Base-by-base conservation (phyloP, 2,888 invertebrate species). In the Chaetogeoica ovagalla region DNA sequence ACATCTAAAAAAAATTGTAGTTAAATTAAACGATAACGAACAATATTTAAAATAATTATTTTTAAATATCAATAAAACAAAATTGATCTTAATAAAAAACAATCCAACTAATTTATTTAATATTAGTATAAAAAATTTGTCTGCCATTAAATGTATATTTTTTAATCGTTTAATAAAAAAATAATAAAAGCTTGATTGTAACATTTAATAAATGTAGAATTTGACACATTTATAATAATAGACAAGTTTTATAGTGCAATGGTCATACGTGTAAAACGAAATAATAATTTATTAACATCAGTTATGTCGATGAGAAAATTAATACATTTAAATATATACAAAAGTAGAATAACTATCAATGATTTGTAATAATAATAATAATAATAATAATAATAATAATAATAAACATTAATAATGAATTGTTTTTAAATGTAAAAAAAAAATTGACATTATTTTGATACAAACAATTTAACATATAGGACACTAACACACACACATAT, bases 371-470 rank as follows among this genome's bases (percentile, higher is more conserved):
- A 30, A 30, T 30, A 30, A 30, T 30, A 30, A 30, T 30, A 30
- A 30, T 30, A 30, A 30, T 30, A 30, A 30, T 30, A n/a, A n/a
- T n/a, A n/a, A 30, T 30, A 30, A 30, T 30, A 30, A 30, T 30
- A 30, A 30, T 30, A 30, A 30, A 30, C 30, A 30, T 30, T 30
- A 30, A 30, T 30, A 30, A 30, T 30, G 30, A 30, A 30, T 30
- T 30, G 30, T 30, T 30, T 30, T 30, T 30, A 30, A 30, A 30
- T 43, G 43, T 37, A 23, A 52, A 66, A 75, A 75, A 19, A 70
- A 65, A 76, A 77, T 71, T 79, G 70, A 79, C 77, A 69, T 77
- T 62, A 60, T 77, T 60, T 59, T 23, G n/a, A 68, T 68, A 68
- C 43, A 75, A 74, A 66, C 52, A 65, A 75, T 75, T 66, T 75